These are phyloP conservation scores for Formica selysi DNA, from an alignment of 1,140 invertebrate genomes.

Conservation along the genomic window DNA sequence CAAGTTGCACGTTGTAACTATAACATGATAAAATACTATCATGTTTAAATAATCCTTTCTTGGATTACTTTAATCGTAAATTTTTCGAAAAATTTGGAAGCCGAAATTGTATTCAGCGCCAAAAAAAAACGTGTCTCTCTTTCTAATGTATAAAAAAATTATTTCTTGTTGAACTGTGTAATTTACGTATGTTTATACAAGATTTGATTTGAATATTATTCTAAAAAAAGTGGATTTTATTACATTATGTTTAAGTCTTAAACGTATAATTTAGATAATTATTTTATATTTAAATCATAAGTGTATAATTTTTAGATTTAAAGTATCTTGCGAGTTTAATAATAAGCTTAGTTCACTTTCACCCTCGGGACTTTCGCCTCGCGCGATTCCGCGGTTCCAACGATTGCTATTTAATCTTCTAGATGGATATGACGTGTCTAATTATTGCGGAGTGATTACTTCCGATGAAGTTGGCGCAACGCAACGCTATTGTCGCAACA, in stretches of 20 bases:
- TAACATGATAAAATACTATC: no score
- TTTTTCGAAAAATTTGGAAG: no score
- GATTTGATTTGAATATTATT: no score
- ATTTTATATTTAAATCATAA: neutral
- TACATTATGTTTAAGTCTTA: neutral
- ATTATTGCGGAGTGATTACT: constrained; percentile 61
- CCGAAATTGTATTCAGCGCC: no score
- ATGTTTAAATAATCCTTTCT: no score
- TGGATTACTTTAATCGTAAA: no score
- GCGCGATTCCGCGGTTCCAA: neutral
- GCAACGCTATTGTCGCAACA: constrained; percentile 25
- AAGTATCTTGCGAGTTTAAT: neutral
- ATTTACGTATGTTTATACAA: no score
- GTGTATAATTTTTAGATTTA: neutral
- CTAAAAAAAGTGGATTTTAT: neutral
- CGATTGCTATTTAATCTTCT: constrained; percentile 13
- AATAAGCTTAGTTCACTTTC: neutral
- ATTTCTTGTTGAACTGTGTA: no score
- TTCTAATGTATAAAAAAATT: no score
- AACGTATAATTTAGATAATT: neutral
- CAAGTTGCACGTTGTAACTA: no score
- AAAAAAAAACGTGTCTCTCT: no score
- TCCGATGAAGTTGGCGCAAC: constrained; percentile 20
- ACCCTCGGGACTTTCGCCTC: neutral
- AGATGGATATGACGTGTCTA: constrained; percentile 20